Conservation (phyloP, 2,113 vertebrate species). For the Osmerus mordax region DNA sequence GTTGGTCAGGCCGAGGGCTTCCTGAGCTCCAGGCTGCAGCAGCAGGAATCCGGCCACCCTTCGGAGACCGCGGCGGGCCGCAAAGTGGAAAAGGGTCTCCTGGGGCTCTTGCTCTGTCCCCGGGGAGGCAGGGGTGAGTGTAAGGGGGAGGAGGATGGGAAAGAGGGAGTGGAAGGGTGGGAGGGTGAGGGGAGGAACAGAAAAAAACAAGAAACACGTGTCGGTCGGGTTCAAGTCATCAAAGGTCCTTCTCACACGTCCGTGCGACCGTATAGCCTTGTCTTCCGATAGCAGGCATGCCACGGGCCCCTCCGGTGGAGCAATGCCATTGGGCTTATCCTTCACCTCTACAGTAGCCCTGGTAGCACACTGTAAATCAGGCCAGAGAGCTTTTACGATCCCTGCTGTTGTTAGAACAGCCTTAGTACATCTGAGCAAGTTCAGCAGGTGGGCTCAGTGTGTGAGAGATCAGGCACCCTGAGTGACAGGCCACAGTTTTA, state of each 20-base stretch:
- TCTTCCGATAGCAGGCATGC: constrained; percentile 21
- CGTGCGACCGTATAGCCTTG: constrained; percentile 5
- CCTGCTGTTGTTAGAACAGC: constrained; percentile 15
- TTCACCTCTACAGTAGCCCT: constrained; percentile 24
- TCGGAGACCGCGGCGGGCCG: constrained; percentile 82
- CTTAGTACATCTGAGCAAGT: background rate
- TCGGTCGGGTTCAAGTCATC: background rate
- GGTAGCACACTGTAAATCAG: constrained; percentile 15
- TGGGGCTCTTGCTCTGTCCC: constrained; percentile 77
- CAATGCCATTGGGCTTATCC: constrained; percentile 28
- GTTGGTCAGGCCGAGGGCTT: constrained; percentile 82
- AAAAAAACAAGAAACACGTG: background rate
- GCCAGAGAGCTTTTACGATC: constrained; percentile 17
- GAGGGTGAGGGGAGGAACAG: background rate
- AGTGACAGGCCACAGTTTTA: background rate
- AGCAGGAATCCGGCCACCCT: constrained; percentile 82
- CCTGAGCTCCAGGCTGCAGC: constrained; percentile 81
- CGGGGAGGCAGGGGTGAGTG: constrained; percentile 1
- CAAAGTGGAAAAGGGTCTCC: constrained; percentile 93
- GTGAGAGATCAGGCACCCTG: background rate
- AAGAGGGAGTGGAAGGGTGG: background rate
- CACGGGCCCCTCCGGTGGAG: constrained; percentile 35
- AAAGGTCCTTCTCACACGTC: background rate
- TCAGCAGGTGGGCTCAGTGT: background rate
- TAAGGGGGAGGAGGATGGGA: background rate